phyloP scores from a whole-genome alignment of 2,113 vertebrate genomes.

The Psammodynastes pulverulentus region DNA sequence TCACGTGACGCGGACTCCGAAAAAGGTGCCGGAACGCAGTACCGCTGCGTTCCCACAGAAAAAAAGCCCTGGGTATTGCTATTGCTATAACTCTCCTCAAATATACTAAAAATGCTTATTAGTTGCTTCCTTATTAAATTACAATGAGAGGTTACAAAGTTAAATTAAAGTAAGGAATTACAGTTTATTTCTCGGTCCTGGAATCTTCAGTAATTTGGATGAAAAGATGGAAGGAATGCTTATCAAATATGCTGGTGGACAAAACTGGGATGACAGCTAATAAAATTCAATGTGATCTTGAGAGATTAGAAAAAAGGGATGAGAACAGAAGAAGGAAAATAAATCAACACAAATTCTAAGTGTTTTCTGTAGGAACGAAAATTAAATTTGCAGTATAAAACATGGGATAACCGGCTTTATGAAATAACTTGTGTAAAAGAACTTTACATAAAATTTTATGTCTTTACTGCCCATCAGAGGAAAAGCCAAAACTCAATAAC shows the following conservation, averaged over 20 bases:
- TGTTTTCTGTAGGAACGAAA: neutral
- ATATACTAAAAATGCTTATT: neutral
- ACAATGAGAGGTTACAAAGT: neutral
- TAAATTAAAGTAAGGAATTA: too few relatives aligned
- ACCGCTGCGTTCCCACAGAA: too few relatives aligned
- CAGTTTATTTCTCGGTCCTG: neutral
- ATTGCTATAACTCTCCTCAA: neutral
- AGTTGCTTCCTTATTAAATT: neutral
- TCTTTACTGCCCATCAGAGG: neutral
- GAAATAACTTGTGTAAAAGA: neutral
- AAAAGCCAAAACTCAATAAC: neutral
- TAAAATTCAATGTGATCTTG: neutral
- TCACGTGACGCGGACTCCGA: too few relatives aligned
- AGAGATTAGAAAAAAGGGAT: neutral
- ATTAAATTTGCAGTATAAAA: neutral
- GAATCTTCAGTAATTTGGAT: neutral
- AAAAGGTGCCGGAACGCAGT: too few relatives aligned
- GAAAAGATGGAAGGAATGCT: neutral
- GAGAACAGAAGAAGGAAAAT: neutral
- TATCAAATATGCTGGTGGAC: neutral
- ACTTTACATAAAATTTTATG: neutral
- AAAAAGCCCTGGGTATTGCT: too few relatives aligned
- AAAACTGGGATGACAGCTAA: neutral
- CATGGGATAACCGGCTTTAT: neutral
- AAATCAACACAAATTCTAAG: neutral